Conservation (phyloP, 2,113 vertebrate species). For the Oostethus manadensis region DNA sequence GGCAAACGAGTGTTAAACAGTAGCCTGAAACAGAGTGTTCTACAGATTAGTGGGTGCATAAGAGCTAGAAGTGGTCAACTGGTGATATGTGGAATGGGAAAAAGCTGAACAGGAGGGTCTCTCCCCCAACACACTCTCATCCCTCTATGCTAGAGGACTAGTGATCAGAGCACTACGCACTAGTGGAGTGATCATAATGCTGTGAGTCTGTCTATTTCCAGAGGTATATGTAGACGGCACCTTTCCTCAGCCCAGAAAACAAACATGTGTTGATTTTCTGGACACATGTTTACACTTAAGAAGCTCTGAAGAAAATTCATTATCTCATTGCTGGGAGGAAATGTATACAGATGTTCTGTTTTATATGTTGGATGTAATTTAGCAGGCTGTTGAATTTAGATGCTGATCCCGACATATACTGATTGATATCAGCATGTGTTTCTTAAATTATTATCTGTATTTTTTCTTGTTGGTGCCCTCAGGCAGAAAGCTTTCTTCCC, state of each 20-base stretch:
- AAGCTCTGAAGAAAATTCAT: constrained; percentile 51
- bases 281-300: constrained; percentile 61
- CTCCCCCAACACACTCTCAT: background rate
- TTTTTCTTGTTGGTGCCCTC: constrained; percentile 27
- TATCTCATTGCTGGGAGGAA: constrained; percentile 62
- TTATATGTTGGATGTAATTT: constrained; percentile 60
- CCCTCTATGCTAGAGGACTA: constrained; percentile 4
- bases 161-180: constrained; percentile 5
- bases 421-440: constrained; percentile 53
- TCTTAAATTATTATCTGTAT: constrained; percentile 49
- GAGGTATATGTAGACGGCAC: constrained; percentile 40
- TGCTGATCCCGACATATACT: constrained; percentile 26
- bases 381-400: constrained; percentile 43
- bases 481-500: constrained; percentile 25
- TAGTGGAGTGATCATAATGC: no score
- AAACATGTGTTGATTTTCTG: constrained; percentile 19
- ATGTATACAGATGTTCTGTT: constrained; percentile 59
- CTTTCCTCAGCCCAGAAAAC: constrained; percentile 11
- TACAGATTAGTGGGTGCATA: constrained; percentile 35
- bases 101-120: constrained; percentile 10
- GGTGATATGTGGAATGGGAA: constrained; percentile 10
- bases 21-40: constrained; percentile 54
- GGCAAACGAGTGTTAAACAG: constrained; percentile 18
- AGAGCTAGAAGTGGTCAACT: constrained; percentile 17
- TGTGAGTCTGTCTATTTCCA: constrained; percentile 39